phyloP scores from a whole-genome alignment of 1,140 invertebrate genomes.

The Bombus impatiens region DNA sequence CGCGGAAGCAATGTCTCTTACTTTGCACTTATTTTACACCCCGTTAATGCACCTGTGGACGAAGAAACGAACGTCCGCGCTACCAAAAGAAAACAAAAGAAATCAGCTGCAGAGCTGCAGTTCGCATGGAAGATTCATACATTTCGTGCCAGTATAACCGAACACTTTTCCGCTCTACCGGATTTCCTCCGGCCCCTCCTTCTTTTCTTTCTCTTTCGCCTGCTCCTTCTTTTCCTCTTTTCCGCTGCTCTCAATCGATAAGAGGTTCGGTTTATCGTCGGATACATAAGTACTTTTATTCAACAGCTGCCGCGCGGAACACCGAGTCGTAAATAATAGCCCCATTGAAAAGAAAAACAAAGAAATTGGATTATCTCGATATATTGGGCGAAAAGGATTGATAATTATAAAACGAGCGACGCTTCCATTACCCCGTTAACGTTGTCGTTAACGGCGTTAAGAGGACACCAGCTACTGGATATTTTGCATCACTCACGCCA shows the following conservation, averaged over 20 bases:
- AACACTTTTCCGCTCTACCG: constrained; percentile 32
- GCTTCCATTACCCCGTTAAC: constrained; percentile 2
- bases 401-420: constrained; percentile 46
- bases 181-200: neutral
- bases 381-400: constrained; percentile 11
- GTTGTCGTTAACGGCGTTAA: neutral
- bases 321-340: constrained; percentile 56
- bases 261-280: constrained; percentile 54
- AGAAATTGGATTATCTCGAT: constrained; percentile 11
- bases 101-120: constrained; percentile 48
- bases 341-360: neutral
- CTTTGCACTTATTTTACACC: neutral
- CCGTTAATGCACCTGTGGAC: constrained; percentile 44
- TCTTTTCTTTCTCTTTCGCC: neutral
- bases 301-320: constrained; percentile 42
- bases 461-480: constrained; percentile 1
- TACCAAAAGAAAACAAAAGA: constrained; percentile 31
- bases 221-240: neutral
- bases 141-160: constrained; percentile 53
- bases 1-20: constrained; percentile 60
- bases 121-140: constrained; percentile 65
- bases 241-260: constrained; percentile 47
- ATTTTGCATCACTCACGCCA: neutral
- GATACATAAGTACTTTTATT: constrained; percentile 46
- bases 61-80: neutral